phyloP scores from a whole-genome alignment of 2,113 vertebrate genomes.

The Fulmarus glacialis region DNA sequence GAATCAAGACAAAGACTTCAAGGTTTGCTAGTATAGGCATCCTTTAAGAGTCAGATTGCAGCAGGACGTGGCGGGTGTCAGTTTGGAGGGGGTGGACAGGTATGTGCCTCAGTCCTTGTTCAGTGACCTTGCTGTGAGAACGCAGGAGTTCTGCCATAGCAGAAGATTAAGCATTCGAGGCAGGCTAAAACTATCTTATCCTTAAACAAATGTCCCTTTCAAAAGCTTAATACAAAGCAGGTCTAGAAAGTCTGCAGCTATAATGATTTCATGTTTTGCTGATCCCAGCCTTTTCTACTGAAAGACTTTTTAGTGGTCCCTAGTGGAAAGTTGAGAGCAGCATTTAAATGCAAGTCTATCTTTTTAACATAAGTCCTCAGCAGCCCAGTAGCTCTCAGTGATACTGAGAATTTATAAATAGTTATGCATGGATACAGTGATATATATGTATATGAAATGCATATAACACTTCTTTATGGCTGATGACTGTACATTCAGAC shows the following conservation, averaged over 20 bases:
- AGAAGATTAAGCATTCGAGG: constrained; percentile 54
- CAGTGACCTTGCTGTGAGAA: constrained; percentile 28
- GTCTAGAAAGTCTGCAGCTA: constrained; percentile 74
- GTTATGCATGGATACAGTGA: not conserved
- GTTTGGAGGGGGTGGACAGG: not conserved
- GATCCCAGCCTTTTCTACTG: constrained; percentile 76
- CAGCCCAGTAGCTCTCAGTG: constrained; percentile 61
- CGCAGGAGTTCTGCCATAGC: not conserved
- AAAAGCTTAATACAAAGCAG: constrained; percentile 77
- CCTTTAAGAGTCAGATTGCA: not conserved
- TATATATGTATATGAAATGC: constrained; percentile 25
- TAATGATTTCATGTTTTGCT: constrained; percentile 84
- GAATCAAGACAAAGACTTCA: not conserved
- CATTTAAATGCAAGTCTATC: constrained; percentile 79
- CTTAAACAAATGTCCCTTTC: constrained; percentile 81
- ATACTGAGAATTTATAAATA: constrained; percentile 70
- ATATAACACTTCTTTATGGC: not conserved
- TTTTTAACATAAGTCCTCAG: constrained; percentile 75
- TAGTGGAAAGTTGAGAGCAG: constrained; percentile 80
- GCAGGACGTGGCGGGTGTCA: not conserved
- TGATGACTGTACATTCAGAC: constrained; percentile 10
- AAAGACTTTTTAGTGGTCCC: constrained; percentile 83
- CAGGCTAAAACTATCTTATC: constrained; percentile 69
- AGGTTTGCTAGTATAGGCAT: not conserved
- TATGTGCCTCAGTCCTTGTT: not conserved